Evolutionary conservation across 64 coral and sea anemone species (phyloP), one percentile per base, ranked within the genome.

Genomic region (Platygyra sinensis): DNA sequence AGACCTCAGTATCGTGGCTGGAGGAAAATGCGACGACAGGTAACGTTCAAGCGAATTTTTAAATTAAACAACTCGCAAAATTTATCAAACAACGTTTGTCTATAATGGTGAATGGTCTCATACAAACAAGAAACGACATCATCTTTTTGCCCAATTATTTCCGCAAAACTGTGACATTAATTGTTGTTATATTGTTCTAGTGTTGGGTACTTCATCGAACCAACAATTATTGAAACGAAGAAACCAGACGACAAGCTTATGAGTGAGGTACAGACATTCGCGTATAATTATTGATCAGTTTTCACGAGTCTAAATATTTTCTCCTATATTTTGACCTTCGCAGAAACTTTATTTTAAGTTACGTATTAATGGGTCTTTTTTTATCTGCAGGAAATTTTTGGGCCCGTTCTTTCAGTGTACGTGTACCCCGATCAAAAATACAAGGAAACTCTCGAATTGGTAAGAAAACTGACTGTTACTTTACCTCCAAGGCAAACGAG

Each of bases 141-240:
- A 46, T 8, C 39, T 46, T 46, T 46, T 2, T 46, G 39, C 39
- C 39, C 5, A 46, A 46, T 4, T 46, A 69, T 27, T 27, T 29
- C 4, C 10, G 7, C 9, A 25, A 69, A 69, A 25, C 27, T 88
- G 18, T 24, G 19, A 10, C 60, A 22, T 61, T 78, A 13, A 59
- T 46, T 4, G 39, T 46, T 69, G 22, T 69, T 57, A 15, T 79
- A 8, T 17, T 80, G 16, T 81, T 60, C 1, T 22, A 99, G 97
- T 91, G 94, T 99, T n/a, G 97, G 97, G 30, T 95, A 99, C 61
- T 99, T 76, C 64, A 76, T 99, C 72, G 97, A 99, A 39, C 97
- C 97, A 67, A 99, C 97, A 0, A 91, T 99, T 28, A 90, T 99
- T 28, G 86, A 99, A 71, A 95, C 94, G 0, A 98, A 87, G 33